A percentile compares a stretch with the other conserved stretches of the same genome.
phyloP scores from a whole-genome alignment of 1,140 invertebrate species.

The Drosophila varians region DNA sequence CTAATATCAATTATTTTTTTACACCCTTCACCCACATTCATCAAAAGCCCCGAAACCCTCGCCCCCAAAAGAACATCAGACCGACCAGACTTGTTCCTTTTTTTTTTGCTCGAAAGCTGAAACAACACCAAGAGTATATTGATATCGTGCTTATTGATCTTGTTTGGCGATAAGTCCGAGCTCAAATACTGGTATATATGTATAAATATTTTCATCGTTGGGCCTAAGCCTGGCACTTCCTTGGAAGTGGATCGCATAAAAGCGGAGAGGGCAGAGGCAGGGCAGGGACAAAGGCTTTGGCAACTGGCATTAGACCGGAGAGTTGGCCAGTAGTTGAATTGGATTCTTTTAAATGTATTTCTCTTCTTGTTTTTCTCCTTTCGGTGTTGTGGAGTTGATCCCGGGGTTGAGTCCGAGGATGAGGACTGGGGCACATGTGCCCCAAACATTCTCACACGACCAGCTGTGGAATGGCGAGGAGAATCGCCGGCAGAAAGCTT shows the following conservation, averaged over 20 bases:
- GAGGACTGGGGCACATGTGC: conserved; percentile 64
- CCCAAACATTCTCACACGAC: conserved; percentile 78
- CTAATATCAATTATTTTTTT: neutral
- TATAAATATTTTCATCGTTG: conserved; percentile 74
- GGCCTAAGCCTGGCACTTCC: conserved; percentile 76
- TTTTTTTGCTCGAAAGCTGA: conserved; percentile 14
- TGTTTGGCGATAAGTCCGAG: conserved; percentile 78
- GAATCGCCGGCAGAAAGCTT: neutral
- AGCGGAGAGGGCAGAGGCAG: conserved; percentile 12
- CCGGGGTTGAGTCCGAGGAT: conserved; percentile 54
- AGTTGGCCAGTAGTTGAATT: conserved; percentile 65
- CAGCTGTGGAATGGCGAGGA: conserved; percentile 47
- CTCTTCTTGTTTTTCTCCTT: conserved; percentile 44
- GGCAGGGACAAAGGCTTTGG: conserved; percentile 45
- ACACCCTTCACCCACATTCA: neutral
- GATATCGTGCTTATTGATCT: conserved; percentile 84
- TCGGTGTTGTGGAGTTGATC: conserved; percentile 73
- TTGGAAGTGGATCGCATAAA: conserved; percentile 78
- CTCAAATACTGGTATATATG: conserved; percentile 61
- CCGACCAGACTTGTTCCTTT: conserved; percentile 18
- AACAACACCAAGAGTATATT: conserved; percentile 68
- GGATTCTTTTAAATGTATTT: conserved; percentile 50
- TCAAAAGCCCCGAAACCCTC: neutral
- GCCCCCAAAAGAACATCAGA: neutral
- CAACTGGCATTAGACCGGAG: conserved; percentile 55